These are phyloP conservation scores for Rhizoglyphus robini DNA, from an alignment of 1,140 invertebrate species.

Conservation along the genomic window DNA sequence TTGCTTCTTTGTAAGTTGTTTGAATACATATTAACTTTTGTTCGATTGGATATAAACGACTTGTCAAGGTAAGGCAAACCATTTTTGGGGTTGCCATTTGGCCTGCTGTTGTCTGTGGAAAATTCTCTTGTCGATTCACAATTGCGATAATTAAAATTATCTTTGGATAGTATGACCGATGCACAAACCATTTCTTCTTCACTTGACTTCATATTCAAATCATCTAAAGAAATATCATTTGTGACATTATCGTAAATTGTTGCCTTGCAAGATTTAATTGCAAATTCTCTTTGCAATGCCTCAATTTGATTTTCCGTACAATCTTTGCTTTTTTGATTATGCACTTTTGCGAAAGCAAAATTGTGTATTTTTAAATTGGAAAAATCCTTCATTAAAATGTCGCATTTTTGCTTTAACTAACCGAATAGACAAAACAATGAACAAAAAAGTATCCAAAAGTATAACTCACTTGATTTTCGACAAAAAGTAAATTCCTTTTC, in stretches of 20 bases:
- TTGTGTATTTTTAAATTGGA: not conserved
- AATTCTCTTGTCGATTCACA: not conserved
- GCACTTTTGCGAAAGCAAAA: not conserved
- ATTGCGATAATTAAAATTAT: not conserved
- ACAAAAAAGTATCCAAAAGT: not conserved
- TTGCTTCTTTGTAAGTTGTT: not conserved
- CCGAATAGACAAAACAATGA: not conserved
- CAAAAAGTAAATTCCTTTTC: not conserved
- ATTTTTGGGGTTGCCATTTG: not conserved
- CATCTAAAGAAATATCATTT: not conserved
- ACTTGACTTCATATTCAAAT: constrained; percentile 8
- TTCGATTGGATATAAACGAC: not conserved
- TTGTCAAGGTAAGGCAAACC: not conserved
- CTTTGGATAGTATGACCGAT: not conserved
- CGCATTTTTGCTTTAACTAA: not conserved
- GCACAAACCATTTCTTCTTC: constrained; percentile 14
- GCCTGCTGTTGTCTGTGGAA: not conserved
- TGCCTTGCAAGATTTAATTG: not conserved
- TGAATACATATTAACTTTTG: not conserved
- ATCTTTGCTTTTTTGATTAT: not conserved
- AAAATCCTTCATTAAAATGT: not conserved
- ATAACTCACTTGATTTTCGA: not conserved
- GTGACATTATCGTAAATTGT: not conserved
- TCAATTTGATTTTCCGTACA: not conserved
- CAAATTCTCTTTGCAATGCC: not conserved